Evolutionary conservation across 2,797 vertebrate genomes (phyloP), one percentile per base, ranked within the genome.

Genomic region (Mionectes olivaceus): DNA sequence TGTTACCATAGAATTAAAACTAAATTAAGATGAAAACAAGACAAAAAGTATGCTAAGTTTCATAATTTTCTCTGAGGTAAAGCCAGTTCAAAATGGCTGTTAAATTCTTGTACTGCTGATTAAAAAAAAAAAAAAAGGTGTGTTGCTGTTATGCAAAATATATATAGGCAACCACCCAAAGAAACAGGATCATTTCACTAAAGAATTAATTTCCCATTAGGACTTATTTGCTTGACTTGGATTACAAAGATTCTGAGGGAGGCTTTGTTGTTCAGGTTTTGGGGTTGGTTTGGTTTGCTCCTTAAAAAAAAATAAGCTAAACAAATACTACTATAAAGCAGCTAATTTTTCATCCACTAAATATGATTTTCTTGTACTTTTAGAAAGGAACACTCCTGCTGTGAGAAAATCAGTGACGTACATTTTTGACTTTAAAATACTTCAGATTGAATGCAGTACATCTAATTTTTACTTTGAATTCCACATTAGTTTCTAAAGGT

Each of bases 381-480:
- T 46, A 50, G 8, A 37, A 53, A 21, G 9, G 41, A 46, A 5
- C 18, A 22, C 15, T 63, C 35, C 77, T 89, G 24, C 60, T 81
- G 59, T 82, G 88, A 81, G 83, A 80, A 96, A 94, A 69, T 63
- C 80, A 84, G 41, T 63, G 64, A 59, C 83, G 41, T 57, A 37
- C 75, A 74, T 82, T 46, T 64, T 43, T 83, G 71, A 50, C 52
- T 61, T 82, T 53, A 41, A 89, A 93, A 95, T 92, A 91, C 41
- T 97, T 91, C 76, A 87, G 70, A 61, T 50, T 67, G 23, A 50
- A 71, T 94, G 43, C 33, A 12, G 32, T 68, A 89, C 11, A 81
- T 68, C 14, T 83, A 39, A 24, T 76, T 96, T 80, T 63, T 49
- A 82, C 44, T 86, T 85, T 91, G 92, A 92, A 73, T 33, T 96